Conservation (phyloP, 2,797 vertebrate species). For the Brachyalestes nurse region DNA sequence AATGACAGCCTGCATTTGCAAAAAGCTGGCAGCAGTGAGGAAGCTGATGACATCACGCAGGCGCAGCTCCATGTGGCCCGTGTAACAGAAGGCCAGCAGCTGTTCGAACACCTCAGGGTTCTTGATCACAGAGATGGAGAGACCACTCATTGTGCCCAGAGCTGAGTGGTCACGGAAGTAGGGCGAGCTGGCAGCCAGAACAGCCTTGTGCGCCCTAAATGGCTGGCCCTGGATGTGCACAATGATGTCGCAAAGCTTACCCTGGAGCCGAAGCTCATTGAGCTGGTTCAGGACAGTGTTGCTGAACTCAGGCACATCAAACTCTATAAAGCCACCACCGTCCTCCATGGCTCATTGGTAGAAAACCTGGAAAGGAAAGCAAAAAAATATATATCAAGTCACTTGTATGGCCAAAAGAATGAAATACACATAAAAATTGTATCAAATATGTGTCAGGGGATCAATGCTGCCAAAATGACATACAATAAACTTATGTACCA, state of each 20-base stretch:
- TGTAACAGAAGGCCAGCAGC: constrained; percentile 98
- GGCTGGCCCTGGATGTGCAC: constrained; percentile 99
- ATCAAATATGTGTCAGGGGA: too few relatives aligned
- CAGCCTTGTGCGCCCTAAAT: constrained; percentile 96
- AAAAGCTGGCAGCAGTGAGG: constrained; percentile 96
- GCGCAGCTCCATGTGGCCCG: constrained; percentile 96
- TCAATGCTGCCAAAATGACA: not conserved
- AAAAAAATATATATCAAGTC: not conserved
- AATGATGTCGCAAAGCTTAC: constrained; percentile 98
- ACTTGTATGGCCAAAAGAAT: not conserved
- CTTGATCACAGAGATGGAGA: constrained; percentile 98
- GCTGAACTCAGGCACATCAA: constrained; percentile 98
- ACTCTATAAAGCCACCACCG: constrained; percentile 97
- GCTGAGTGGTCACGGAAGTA: constrained; percentile 99
- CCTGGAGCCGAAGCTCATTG: constrained; percentile 95
- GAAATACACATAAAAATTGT: not conserved
- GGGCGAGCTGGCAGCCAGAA: constrained; percentile 95
- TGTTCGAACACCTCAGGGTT: constrained; percentile 97
- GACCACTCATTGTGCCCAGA: constrained; percentile 97
- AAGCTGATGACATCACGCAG: constrained; percentile 98
- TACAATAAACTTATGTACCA: not conserved
- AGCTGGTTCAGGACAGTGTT: constrained; percentile 95
- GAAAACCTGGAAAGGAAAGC: constrained; percentile 74
- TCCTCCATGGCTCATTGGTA: constrained; percentile 95
- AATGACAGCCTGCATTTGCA: constrained; percentile 98